These are phyloP conservation scores for Aythya fuligula DNA, from an alignment of 2,797 vertebrate genomes.

Conservation along the genomic window DNA sequence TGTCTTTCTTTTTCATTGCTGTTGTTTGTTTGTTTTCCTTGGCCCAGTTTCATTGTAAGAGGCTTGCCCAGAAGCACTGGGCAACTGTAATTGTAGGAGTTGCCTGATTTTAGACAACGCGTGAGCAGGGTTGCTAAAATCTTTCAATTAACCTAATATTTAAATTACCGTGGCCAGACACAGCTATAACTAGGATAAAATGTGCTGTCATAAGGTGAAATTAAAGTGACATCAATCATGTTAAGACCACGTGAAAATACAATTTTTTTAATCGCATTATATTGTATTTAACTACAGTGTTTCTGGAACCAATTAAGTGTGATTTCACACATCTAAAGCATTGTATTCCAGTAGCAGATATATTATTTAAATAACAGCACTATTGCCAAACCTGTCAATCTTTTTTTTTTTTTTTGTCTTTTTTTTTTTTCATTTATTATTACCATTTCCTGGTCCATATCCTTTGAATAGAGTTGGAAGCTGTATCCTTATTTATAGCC, in stretches of 20 bases:
- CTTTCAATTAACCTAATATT: neutral
- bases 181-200: conserved; percentile 47
- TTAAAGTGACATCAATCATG: conserved; percentile 24
- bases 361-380: neutral
- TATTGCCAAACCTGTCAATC: neutral
- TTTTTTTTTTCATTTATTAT: neutral
- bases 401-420: neutral
- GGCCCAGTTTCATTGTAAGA: conserved; percentile 49
- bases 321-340: neutral
- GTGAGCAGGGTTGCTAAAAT: conserved; percentile 4
- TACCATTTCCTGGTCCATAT: neutral
- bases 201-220: conserved; percentile 39
- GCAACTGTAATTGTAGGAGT: neutral
- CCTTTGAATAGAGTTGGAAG: neutral
- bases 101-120: neutral
- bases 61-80: conserved; percentile 38
- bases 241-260: neutral
- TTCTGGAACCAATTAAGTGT: neutral
- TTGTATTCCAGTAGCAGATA: neutral
- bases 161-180: neutral
- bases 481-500: neutral
- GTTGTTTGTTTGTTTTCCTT: conserved; percentile 63
- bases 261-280: neutral
- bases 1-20: conserved; percentile 1
- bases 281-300: conserved; percentile 14